Evolutionary conservation across 2,113 vertebrate species (phyloP), one percentile per base, ranked within the genome.

Genomic region (crab-eating macaque (Macaca fascicularis)): DNA sequence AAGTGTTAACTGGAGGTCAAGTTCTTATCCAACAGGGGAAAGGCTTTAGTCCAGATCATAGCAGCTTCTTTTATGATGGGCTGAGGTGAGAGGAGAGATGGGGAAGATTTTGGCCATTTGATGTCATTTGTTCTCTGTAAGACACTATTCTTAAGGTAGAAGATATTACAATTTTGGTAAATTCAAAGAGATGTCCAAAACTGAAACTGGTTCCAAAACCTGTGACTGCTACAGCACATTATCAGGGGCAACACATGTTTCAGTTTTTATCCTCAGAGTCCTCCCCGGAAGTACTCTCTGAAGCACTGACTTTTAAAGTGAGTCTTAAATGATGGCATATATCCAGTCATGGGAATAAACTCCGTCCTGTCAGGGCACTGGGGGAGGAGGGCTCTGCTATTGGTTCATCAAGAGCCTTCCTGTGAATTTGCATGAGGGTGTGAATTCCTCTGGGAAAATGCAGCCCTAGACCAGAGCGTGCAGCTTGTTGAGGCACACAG

Each of bases 341-440:
- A 13, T 45, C 13, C 6, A 17, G 14, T 48, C 14, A 22, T 12
- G 23, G 19, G 27, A 67, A 35, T 22, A 50, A 45, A 2, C 43
- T 61, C 27, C n/a, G 5, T 19, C 11, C 25, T 10, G 3, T 2
- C 23, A 35, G 38, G 6, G 17, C 8, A 1, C 0, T 10, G 0
- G 8, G 7, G 3, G 4, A 43, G 27, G 11, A 22, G 25, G 7
- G 4, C 11, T 11, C 13, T 20, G n/a, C 2, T n/a, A 1, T 76
- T 22, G 2, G 22, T n/a, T 27, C 16, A 7, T 23, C 32, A 32
- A 30, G 30, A 8, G 3, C 22, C 30, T 52, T n/a, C 11, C 14
- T 35, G 4, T 22, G 6, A 35, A 35, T 30, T 72, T 27, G 8
- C 1, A 6, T 9, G 32, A 48, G 35, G 19, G 1, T 30, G 8